These are phyloP conservation scores for Brachypteracias leptosomus DNA, from an alignment of 2,113 vertebrate species.

Conservation along the genomic window DNA sequence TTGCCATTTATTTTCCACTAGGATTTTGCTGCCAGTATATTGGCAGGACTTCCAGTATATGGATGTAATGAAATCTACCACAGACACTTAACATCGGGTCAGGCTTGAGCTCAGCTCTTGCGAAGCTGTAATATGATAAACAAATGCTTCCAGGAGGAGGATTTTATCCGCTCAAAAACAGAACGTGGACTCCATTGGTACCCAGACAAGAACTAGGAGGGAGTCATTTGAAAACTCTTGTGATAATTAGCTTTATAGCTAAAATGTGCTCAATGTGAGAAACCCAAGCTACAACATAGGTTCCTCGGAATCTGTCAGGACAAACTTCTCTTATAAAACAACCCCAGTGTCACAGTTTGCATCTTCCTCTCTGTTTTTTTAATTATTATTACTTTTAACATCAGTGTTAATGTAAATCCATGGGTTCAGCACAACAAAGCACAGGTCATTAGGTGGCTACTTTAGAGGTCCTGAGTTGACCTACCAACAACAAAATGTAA, in stretches of 20 bases:
- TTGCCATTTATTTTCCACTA: conserved; percentile 98
- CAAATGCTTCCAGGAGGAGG: conserved; percentile 88
- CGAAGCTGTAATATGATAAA: conserved; percentile 92
- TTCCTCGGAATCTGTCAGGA: conserved; percentile 13
- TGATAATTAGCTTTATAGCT: conserved; percentile 73
- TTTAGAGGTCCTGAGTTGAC: background rate
- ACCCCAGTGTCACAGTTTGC: background rate
- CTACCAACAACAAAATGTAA: background rate
- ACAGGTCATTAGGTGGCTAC: background rate
- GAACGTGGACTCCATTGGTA: conserved; percentile 58
- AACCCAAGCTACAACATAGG: conserved; percentile 33
- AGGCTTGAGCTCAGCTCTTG: conserved; percentile 86
- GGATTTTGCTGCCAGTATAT: conserved; percentile 97
- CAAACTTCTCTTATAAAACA: background rate
- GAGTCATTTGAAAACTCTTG: conserved; percentile 68
- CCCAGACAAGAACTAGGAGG: conserved; percentile 61
- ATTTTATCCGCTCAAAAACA: conserved; percentile 80
- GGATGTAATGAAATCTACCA: conserved; percentile 97
- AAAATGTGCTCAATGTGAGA: conserved; percentile 68
- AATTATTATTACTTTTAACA: background rate
- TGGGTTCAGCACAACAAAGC: background rate
- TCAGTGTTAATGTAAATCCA: background rate
- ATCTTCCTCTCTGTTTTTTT: background rate
- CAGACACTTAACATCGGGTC: conserved; percentile 97
- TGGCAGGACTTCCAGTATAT: conserved; percentile 96